A percentile compares a stretch with the other conserved stretches of the same genome.
Conservation (phyloP, 2,113 vertebrate species). For the Eretmochelys imbricata region DNA sequence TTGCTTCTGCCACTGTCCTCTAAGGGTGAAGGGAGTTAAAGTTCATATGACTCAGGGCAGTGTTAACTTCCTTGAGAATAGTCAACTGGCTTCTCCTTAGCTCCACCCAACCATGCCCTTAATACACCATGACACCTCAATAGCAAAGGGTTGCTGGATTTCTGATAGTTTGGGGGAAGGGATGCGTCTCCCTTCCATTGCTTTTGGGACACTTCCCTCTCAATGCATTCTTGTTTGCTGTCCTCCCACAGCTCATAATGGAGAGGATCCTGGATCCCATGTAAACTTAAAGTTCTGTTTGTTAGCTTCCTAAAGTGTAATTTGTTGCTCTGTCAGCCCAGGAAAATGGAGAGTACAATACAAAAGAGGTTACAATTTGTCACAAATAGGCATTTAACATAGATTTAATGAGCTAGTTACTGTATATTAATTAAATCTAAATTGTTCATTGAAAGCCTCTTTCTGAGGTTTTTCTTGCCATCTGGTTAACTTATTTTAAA, state of each 20-base stretch:
- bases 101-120: background rate
- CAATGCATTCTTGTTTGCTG: background rate
- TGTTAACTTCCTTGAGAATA: background rate
- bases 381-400: constrained; percentile 73
- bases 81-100: background rate
- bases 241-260: background rate
- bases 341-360: constrained; percentile 38
- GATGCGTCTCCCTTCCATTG: background rate
- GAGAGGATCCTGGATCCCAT: background rate
- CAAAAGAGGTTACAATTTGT: constrained; percentile 51
- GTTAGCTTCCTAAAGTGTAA: constrained; percentile 26
- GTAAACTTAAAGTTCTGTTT: constrained; percentile 21
- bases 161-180: background rate
- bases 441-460: constrained; percentile 65
- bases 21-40: background rate
- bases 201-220: background rate
- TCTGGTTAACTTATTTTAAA: constrained; percentile 76
- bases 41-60: background rate
- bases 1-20: background rate
- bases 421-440: constrained; percentile 75
- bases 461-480: constrained; percentile 58
- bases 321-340: constrained; percentile 26
- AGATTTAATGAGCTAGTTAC: constrained; percentile 65
- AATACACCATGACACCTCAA: background rate
- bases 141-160: background rate